A percentile compares a stretch with the other conserved stretches of the same genome.
These are phyloP conservation scores for Chrysina gloriosa DNA, from an alignment of 2,888 invertebrate genomes.

Conservation along the genomic window DNA sequence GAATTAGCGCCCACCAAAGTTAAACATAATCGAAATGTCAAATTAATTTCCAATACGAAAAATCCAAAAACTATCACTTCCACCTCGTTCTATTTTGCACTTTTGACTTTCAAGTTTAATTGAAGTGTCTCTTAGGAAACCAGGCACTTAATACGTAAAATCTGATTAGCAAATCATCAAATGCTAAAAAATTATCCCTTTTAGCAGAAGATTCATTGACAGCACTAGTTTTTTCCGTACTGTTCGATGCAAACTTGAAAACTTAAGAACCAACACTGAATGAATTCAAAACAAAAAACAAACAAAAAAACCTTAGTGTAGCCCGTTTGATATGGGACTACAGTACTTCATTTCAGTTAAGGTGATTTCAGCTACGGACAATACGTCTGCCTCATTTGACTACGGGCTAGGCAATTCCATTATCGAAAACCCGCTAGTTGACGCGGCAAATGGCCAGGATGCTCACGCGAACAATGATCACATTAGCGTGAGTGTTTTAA, in stretches of 20 bases:
- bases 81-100: no score
- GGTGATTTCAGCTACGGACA: slow-evolving; percentile 71
- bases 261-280: neutral
- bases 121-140: no score
- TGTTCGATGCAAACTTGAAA: slow-evolving; percentile 9
- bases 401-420: slow-evolving; percentile 68
- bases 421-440: slow-evolving; percentile 71
- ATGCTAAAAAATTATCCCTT: no score
- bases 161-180: no score
- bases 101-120: no score
- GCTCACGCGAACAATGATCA: slow-evolving; percentile 66
- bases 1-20: no score
- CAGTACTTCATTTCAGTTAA: slow-evolving; percentile 69
- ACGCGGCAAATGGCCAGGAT: slow-evolving; percentile 68
- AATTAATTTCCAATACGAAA: no score
- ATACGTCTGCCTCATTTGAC: slow-evolving; percentile 68
- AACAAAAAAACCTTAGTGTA: slow-evolving; percentile 47
- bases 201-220: neutral
- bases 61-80: no score
- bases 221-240: slow-evolving; percentile 40
- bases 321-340: slow-evolving; percentile 51
- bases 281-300: neutral
- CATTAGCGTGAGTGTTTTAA: slow-evolving; percentile 63
- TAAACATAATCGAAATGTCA: no score
- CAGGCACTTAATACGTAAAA: no score